These are phyloP conservation scores for Bathynomus jamesi DNA, from an alignment of 1,140 invertebrate genomes.

Conservation along the genomic window DNA sequence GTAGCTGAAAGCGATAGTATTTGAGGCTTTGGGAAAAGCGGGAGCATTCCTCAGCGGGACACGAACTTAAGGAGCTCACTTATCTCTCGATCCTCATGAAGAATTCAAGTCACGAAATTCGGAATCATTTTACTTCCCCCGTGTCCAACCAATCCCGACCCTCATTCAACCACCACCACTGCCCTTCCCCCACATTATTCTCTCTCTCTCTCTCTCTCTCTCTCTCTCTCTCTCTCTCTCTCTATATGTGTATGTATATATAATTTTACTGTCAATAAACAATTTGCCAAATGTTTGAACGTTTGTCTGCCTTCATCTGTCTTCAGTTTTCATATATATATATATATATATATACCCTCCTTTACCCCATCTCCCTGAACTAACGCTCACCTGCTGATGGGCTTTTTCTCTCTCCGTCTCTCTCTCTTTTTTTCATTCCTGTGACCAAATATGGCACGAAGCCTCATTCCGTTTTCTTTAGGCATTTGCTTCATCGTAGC, in stretches of 20 bases:
- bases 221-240: neutral
- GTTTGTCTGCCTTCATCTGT: too few species aligned
- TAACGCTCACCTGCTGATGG: neutral
- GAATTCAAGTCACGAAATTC: too few species aligned
- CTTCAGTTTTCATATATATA: too few species aligned
- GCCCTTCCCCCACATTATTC: neutral
- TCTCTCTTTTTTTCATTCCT: conserved; percentile 1
- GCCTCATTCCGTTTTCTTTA: neutral
- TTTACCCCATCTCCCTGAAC: neutral
- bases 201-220: neutral
- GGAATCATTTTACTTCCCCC: too few species aligned
- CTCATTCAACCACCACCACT: neutral
- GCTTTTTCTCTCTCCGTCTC: too few species aligned
- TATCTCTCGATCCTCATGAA: too few species aligned
- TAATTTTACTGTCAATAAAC: neutral
- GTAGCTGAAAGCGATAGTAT: too few species aligned
- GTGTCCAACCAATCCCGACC: too few species aligned
- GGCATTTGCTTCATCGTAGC: neutral
- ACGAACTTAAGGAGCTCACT: too few species aligned
- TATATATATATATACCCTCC: conserved; percentile 3
- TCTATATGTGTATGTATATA: neutral
- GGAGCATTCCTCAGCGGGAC: too few species aligned
- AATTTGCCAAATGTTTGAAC: neutral
- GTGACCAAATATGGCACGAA: neutral
- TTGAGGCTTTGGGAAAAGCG: too few species aligned